These are phyloP conservation scores for Chionodraco myersi DNA, from an alignment of 2,113 vertebrate genomes.

Conservation along the genomic window DNA sequence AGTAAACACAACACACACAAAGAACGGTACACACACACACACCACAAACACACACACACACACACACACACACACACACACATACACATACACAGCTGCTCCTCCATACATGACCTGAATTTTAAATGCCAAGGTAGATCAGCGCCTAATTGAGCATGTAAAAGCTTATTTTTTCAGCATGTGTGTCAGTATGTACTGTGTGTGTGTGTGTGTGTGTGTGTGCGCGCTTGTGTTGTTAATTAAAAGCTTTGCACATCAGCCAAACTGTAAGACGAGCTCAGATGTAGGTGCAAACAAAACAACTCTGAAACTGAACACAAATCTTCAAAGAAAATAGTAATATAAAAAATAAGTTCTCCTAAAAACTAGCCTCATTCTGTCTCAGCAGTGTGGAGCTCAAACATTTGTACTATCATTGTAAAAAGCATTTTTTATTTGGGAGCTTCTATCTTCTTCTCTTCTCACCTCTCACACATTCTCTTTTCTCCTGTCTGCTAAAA, in stretches of 20 bases:
- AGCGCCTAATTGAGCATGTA: slow-evolving; percentile 69
- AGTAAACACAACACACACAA: no score
- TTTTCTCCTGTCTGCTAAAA: slow-evolving; percentile 29
- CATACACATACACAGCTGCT: slow-evolving; percentile 38
- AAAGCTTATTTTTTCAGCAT: slow-evolving; percentile 31
- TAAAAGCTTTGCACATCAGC: slow-evolving; percentile 35
- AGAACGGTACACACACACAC: not conserved
- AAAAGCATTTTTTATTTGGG: slow-evolving; percentile 34
- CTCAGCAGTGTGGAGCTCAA: slow-evolving; percentile 39
- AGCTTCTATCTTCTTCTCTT: slow-evolving; percentile 37
- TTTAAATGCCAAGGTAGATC: slow-evolving; percentile 68
- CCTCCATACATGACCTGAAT: slow-evolving; percentile 77
- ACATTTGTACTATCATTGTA: slow-evolving; percentile 32
- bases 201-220: not conserved
- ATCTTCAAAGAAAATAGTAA: slow-evolving; percentile 25
- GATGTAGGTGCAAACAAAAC: slow-evolving; percentile 10
- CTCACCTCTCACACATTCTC: slow-evolving; percentile 33
- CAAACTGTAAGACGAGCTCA: slow-evolving; percentile 21
- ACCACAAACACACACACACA: slow-evolving; percentile 21
- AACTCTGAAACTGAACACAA: slow-evolving; percentile 19
- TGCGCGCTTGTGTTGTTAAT: slow-evolving; percentile 10
- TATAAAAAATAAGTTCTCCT: slow-evolving; percentile 6
- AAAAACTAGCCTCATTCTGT: slow-evolving; percentile 22
- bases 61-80: slow-evolving; percentile 44
- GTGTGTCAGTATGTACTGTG: no score